These are phyloP conservation scores for Subanguina moxae DNA, from an alignment of 1,140 invertebrate genomes.

Conservation along the genomic window DNA sequence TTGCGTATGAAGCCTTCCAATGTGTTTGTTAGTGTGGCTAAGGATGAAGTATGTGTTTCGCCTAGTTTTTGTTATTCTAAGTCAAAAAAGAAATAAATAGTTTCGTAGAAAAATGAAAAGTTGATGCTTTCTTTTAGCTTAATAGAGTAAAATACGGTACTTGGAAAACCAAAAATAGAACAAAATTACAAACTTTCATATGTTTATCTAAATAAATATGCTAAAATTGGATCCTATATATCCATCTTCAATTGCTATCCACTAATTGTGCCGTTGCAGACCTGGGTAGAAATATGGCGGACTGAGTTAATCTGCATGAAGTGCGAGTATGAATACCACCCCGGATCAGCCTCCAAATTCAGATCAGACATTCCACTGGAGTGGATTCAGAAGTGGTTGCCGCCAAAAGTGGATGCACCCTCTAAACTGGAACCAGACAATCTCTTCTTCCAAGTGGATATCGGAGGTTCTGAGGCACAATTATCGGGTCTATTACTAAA, in stretches of 20 bases:
- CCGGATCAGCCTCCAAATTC: slow-evolving; percentile 4
- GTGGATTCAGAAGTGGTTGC: slow-evolving; percentile 25
- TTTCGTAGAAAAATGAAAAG: no score
- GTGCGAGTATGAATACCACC: slow-evolving; percentile 44
- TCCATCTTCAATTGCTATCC: neutral
- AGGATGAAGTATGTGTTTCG: neutral
- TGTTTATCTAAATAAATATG: no score
- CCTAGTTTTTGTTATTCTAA: neutral
- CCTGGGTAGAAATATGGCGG: slow-evolving; percentile 52
- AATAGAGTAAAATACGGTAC: no score
- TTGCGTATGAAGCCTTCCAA: slow-evolving; percentile 11
- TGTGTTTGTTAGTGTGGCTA: neutral
- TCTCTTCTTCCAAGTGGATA: slow-evolving; percentile 32
- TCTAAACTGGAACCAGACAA: slow-evolving; percentile 30
- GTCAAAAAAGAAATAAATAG: no score
- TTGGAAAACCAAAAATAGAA: no score
- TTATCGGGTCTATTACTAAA: slow-evolving; percentile 46
- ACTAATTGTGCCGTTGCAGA: neutral
- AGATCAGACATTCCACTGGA: slow-evolving; percentile 43
- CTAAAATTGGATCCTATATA: no score
- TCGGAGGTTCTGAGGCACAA: slow-evolving; percentile 45
- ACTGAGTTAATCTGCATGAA: slow-evolving; percentile 44
- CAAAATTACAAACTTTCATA: no score
- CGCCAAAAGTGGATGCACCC: slow-evolving; percentile 17
- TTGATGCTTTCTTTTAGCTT: no score